Evolutionary conservation across 2,888 invertebrate genomes (phyloP), one percentile per base, ranked within the genome.

Genomic region (Drosophila eohydei): DNA sequence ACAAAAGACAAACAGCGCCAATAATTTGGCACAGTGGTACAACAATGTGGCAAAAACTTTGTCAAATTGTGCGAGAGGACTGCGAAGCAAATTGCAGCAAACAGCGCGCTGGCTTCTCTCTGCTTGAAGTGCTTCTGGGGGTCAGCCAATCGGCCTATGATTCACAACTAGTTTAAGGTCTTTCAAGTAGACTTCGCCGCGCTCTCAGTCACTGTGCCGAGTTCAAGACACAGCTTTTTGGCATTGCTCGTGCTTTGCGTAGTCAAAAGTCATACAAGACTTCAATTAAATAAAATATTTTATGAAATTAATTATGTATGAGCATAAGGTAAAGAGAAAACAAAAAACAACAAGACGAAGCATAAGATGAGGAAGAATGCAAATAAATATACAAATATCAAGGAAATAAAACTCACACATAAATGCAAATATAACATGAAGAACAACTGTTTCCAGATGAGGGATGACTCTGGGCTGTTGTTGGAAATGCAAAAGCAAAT

Each of bases 231-330:
- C 32, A 14, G 21, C 16, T 32, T 16, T 32, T 16, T 2, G 32
- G 32, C 26, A 28, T 32, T 34, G 60, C n/a, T 34, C 32, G 26
- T 34, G 57, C 38, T 55, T 56, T 46, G 48, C 41, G 44, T 28
- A 50, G 62, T 61, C 54, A 16, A 74, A 84, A 84, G 71, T 74
- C 78, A 71, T 52, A 80, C 78, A 74, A 61, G 78, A 86, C 81
- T 88, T 88, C 72, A 84, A 89, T 86, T 76, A 84, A 89, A 89
- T 78, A 66, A 76, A 81, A 86, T 80, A 80, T 80, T 78, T 83
- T 76, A 78, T 80, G 68, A 72, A 83, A 78, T 86, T 78, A 83
- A 84, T 86, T 86, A 83, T 84, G 81, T 63, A 88, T 78, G 75
- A 64, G 66, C 63, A 40, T 57, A 75, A 71, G 59, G 71, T 64